phyloP scores from a whole-genome alignment of 2,797 vertebrate genomes.

The Phyllotis vaccarum region DNA sequence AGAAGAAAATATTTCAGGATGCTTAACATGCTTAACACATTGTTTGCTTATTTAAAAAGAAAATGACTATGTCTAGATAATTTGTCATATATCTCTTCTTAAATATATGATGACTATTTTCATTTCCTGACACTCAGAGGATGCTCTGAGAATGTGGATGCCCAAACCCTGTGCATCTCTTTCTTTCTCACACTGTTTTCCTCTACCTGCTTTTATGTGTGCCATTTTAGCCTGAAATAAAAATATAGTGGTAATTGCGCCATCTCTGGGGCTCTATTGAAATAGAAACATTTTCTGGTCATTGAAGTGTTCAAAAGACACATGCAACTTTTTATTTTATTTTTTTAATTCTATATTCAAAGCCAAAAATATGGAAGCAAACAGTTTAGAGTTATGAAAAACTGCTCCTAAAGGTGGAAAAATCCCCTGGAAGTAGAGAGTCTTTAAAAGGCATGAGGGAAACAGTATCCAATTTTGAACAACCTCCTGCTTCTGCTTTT shows the following conservation, averaged over 20 bases:
- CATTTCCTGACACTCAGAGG: background rate
- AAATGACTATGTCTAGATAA: background rate
- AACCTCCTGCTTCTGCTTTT: slow-evolving; percentile 54
- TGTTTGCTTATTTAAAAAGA: slow-evolving; percentile 6
- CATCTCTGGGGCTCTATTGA: background rate
- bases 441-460: slow-evolving; percentile 49
- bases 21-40: background rate
- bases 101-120: background rate
- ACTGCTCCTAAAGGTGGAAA: background rate
- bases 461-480: slow-evolving; percentile 66
- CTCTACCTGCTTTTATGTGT: background rate
- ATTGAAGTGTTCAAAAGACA: background rate
- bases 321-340: background rate
- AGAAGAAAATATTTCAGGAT: background rate
- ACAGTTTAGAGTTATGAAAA: background rate
- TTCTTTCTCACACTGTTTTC: background rate
- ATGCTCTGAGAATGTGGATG: background rate
- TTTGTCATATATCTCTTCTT: slow-evolving; percentile 3
- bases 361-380: slow-evolving; percentile 5
- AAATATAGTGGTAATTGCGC: background rate
- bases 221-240: background rate
- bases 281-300: background rate
- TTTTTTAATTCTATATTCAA: background rate
- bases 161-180: background rate
- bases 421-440: background rate